A percentile compares a stretch with the other conserved stretches of the same genome.
These are phyloP conservation scores for Escarpia spicata DNA, from an alignment of 2,888 invertebrate genomes.

Conservation along the genomic window DNA sequence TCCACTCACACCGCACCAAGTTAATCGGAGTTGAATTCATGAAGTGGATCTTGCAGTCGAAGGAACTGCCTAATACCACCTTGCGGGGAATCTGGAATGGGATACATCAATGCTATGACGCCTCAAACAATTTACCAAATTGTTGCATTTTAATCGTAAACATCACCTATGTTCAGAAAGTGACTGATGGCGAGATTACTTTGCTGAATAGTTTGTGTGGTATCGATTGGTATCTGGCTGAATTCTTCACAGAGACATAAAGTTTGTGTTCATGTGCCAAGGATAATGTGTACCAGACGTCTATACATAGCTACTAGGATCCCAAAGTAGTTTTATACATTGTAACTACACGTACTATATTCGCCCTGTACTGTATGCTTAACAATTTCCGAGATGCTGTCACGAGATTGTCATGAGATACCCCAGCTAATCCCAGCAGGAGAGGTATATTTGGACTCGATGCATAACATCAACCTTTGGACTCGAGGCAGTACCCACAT, in stretches of 20 bases:
- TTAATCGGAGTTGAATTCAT: slow-evolving; percentile 75
- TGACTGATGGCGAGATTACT: neutral
- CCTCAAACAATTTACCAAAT: neutral
- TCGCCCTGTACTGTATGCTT: too few relatives aligned
- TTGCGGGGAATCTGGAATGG: slow-evolving; percentile 72
- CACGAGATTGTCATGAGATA: too few relatives aligned
- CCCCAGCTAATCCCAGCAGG: too few relatives aligned
- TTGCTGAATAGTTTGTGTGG: neutral
- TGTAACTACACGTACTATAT: too few relatives aligned
- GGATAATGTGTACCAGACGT: too few relatives aligned
- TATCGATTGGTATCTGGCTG: too few relatives aligned
- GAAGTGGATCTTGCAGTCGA: slow-evolving; percentile 65
- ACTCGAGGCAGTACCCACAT: too few relatives aligned
- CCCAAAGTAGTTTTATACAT: neutral
- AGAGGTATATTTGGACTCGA: too few relatives aligned
- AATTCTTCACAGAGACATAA: too few relatives aligned
- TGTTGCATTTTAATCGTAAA: neutral
- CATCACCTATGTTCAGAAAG: neutral
- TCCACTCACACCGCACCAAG: slow-evolving; percentile 76
- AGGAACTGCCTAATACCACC: slow-evolving; percentile 71
- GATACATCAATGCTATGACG: neutral
- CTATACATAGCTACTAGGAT: neutral
- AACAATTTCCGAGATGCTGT: too few relatives aligned
- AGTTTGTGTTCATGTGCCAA: too few relatives aligned
- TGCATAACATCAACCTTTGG: too few relatives aligned